Evolutionary conservation across 2,888 invertebrate species (phyloP).

Genomic region (Agonum fuliginosum): DNA sequence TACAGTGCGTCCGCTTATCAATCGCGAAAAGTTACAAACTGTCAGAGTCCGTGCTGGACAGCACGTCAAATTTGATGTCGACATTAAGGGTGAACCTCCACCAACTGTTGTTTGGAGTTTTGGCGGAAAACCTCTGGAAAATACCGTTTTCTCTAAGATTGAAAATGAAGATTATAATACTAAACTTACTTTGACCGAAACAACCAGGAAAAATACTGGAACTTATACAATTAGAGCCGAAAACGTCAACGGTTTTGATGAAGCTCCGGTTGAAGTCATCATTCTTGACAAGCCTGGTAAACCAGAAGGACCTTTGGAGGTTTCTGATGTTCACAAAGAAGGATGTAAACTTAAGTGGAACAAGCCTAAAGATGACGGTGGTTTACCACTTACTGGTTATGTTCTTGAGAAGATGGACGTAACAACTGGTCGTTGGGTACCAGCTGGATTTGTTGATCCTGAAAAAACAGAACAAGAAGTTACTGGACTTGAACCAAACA

Average conservation of each 20-base stretch:
- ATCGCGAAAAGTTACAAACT: conserved; percentile 93
- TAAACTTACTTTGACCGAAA: conserved; percentile 86
- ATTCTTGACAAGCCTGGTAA: conserved; percentile 86
- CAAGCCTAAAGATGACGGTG: conserved; percentile 97
- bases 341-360: conserved; percentile 96
- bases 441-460: conserved; percentile 88
- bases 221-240: conserved; percentile 93
- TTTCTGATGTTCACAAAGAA: conserved; percentile 92
- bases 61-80: conserved; percentile 92
- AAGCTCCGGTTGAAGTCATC: conserved; percentile 94
- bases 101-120: conserved; percentile 91
- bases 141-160: conserved; percentile 82
- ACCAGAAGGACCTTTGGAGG: conserved; percentile 94
- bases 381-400: conserved; percentile 91
- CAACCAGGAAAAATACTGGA: conserved; percentile 90
- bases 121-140: conserved; percentile 81
- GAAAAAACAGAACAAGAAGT: conserved; percentile 88
- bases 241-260: conserved; percentile 95
- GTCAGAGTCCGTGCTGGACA: conserved; percentile 93
- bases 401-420: conserved; percentile 96
- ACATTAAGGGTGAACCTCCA: conserved; percentile 97
- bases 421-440: conserved; percentile 90
- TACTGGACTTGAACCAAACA: conserved; percentile 93
- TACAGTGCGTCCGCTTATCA: conserved; percentile 95
- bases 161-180: conserved; percentile 95